Percentiles rank a stretch among this genome's conserved stretches.
phyloP scores from a whole-genome alignment of 2,113 vertebrate species.

The Chlamydotis undulata region DNA sequence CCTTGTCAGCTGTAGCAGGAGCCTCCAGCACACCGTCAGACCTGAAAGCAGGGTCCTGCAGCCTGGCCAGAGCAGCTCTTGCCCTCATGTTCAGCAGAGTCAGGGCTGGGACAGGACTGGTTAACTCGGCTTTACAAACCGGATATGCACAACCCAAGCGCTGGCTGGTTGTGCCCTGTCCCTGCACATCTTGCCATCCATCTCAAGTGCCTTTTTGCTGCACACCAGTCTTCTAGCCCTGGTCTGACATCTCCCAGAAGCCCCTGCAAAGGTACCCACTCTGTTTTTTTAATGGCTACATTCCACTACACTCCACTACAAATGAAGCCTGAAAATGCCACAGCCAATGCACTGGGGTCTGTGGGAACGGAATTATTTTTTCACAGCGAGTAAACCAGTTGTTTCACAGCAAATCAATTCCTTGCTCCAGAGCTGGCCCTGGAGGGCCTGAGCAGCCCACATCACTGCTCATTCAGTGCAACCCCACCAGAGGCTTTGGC shows the following conservation, averaged over 20 bases:
- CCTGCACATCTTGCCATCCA: background rate
- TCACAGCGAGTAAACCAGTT: background rate
- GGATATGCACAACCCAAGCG: background rate
- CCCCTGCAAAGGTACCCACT: background rate
- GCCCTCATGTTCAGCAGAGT: background rate
- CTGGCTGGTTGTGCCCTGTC: background rate
- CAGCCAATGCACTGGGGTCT: background rate
- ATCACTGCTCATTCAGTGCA: rapidly evolving
- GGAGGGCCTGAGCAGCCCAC: background rate
- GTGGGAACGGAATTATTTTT: background rate
- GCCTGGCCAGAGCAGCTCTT: background rate
- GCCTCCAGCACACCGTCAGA: background rate
- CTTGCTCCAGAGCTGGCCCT: rapidly evolving
- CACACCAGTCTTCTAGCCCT: background rate
- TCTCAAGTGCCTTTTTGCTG: background rate
- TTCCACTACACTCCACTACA: too few species aligned
- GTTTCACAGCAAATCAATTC: background rate
- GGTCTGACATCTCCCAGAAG: background rate
- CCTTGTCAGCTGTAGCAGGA: background rate
- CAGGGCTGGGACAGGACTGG: background rate
- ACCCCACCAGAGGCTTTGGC: background rate
- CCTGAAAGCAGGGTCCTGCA: background rate
- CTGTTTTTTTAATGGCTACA: too few species aligned
- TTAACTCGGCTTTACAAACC: background rate
- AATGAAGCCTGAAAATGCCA: background rate